phyloP scores from a whole-genome alignment of 2,888 invertebrate genomes.

The Diarsia dahlii region DNA sequence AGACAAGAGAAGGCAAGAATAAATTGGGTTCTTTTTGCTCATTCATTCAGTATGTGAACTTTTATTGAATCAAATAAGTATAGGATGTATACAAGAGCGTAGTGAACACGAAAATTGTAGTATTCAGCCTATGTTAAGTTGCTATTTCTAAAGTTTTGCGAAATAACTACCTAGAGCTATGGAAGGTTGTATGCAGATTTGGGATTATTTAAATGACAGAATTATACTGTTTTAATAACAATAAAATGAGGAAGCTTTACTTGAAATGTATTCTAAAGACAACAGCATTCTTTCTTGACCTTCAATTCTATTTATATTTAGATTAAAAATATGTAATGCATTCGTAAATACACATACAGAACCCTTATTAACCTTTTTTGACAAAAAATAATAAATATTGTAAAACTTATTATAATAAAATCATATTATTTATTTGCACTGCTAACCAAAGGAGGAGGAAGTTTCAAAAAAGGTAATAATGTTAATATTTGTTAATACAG shows the following conservation, averaged over 20 bases:
- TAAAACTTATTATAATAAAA: constrained; percentile 2
- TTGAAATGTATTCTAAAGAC: neutral
- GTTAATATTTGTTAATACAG: neutral
- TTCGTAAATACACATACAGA: neutral
- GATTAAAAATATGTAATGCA: constrained; percentile 1
- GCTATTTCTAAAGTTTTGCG: neutral
- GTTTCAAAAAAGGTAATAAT: constrained; percentile 84
- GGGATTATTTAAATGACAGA: neutral
- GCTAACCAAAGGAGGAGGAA: constrained; percentile 78
- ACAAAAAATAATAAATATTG: neutral
- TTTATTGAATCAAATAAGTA: neutral
- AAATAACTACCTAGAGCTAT: neutral
- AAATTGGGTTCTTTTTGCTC: neutral
- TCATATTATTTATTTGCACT: constrained; percentile 50
- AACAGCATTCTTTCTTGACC: constrained; percentile 4
- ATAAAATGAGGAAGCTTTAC: neutral
- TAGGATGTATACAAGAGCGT: neutral
- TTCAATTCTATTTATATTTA: constrained; percentile 1
- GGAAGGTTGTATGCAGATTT: neutral
- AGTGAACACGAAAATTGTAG: neutral
- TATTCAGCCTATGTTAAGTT: neutral
- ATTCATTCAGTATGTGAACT: neutral
- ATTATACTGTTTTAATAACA: neutral
- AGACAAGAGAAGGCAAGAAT: no score
- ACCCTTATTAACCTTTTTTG: neutral